Conservation (phyloP, 2,797 vertebrate genomes). For the Enteromius unitaeniatus region DNA sequence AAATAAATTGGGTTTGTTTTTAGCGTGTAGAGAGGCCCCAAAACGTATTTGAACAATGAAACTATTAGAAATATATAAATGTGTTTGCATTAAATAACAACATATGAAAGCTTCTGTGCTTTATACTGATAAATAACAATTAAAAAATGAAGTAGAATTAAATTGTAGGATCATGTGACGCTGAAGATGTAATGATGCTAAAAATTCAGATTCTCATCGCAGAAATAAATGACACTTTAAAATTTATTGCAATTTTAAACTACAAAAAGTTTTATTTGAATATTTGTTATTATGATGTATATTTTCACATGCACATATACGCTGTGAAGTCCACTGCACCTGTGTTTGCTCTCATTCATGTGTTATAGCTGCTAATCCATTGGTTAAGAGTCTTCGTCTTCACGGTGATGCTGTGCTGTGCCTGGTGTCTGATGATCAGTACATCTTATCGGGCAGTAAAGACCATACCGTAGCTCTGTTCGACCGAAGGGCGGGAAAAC, state of each 20-base stretch:
- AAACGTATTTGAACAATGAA: neutral
- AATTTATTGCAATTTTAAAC: neutral
- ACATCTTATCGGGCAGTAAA: constrained; percentile 89
- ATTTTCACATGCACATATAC: neutral
- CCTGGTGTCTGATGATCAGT: constrained; percentile 83
- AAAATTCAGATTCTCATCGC: neutral
- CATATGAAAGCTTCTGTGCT: neutral
- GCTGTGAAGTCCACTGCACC: neutral
- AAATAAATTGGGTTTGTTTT: neutral
- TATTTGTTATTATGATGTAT: neutral
- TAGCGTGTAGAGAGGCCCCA: too few species aligned
- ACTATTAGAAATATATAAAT: neutral
- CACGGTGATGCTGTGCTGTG: constrained; percentile 85
- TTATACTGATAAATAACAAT: neutral
- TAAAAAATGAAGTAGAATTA: neutral
- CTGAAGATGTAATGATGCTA: neutral
- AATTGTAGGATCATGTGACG: neutral
- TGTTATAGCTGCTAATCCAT: constrained; percentile 75
- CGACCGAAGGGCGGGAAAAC: constrained; percentile 82
- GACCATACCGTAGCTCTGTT: constrained; percentile 86
- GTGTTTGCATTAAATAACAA: neutral
- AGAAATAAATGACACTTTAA: neutral
- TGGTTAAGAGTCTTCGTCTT: constrained; percentile 83
- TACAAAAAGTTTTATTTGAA: neutral
- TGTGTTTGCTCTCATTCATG: constrained; percentile 32